Base-by-base conservation (phyloP, 2,113 vertebrate species). In the Dipodomys ordii region DNA sequence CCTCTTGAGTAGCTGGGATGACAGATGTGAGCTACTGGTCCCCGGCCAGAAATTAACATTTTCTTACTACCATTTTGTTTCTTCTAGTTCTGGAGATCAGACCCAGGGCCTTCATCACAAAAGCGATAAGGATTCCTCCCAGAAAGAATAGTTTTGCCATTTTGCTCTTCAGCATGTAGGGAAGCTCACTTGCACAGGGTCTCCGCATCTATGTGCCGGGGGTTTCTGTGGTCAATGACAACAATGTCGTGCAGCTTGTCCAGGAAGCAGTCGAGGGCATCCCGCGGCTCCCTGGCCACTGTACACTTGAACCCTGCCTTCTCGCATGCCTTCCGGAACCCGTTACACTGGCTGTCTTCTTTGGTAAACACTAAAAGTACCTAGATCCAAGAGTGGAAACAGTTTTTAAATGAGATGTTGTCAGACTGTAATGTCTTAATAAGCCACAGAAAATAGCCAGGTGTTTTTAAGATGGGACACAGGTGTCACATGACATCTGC, bases 291-390 rank as follows among this genome's bases (percentile, higher is more conserved):
- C 94, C 98, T 99, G 93, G 98, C 98, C 83, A 99, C 97, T 10
- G 98, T 99, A 93, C 98, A 99, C 73, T 98, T 98, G 97, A 99
- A 99, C 86, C 99, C 99, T 83, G 99, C 99, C 93, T 99, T 99
- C 96, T 99, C 99, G 97, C 99, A 99, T 0, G 99, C 99, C 99
- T 98, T 99, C 93, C 98, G 98, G 99, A 99, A 99, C 96, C 99
- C 99, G 27, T 97, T 98, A 95, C 99, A 99, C 98, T 99, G 99
- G 98, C 98, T 99, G 92, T 99, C 99, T 90, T 99, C 99, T 99
- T 99, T 99, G 98, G 99, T 98, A 99, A 99, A 99, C 98, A 99
- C 99, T 98, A 99, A 98, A 98, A 99, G 99, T 98, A 99, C 99
- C 99, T 99, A 96, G 27, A 90, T 95, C 67, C 92, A 84, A 97